Percentiles rank a stretch among this genome's conserved stretches.
Evolutionary conservation across 2,888 invertebrate genomes (phyloP).

Genomic region (Pomacea canaliculata): DNA sequence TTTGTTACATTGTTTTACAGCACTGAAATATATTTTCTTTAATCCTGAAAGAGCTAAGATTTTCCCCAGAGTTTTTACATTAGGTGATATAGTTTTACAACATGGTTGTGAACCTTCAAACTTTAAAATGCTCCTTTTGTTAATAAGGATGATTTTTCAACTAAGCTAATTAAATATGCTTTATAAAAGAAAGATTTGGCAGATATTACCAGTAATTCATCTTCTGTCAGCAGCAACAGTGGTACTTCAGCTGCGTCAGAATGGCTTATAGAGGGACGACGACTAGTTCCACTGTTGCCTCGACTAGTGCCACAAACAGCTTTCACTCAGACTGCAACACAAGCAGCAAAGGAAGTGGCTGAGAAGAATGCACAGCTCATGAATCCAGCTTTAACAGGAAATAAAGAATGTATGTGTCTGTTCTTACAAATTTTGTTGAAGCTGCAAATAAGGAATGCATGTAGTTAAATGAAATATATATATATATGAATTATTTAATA

Average conservation of each 20-base stretch:
- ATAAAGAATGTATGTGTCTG: conserved; percentile 52
- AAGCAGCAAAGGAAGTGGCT: conserved; percentile 78
- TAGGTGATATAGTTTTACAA: too few species aligned
- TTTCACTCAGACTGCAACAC: conserved; percentile 86
- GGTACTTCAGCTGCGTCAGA: conserved; percentile 72
- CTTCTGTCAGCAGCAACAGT: conserved; percentile 20
- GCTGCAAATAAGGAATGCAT: not conserved
- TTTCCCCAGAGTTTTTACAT: too few species aligned
- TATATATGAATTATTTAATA: too few species aligned
- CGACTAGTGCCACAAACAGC: conserved; percentile 87
- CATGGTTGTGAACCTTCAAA: too few species aligned
- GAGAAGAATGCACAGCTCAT: conserved; percentile 74
- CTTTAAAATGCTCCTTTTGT: too few species aligned
- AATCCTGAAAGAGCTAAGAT: too few species aligned
- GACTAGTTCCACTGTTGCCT: conserved; percentile 85
- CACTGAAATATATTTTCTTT: too few species aligned
- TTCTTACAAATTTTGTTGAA: not conserved
- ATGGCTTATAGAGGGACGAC: conserved; percentile 90
- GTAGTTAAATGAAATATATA: too few species aligned
- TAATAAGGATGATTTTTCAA: too few species aligned
- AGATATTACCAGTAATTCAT: not conserved
- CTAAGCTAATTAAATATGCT: too few species aligned
- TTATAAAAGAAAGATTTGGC: not conserved
- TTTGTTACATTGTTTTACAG: too few species aligned
- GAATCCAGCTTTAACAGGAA: conserved; percentile 60